Conservation (phyloP, 2,888 invertebrate genomes). For the Drosophila kanekoi region DNA sequence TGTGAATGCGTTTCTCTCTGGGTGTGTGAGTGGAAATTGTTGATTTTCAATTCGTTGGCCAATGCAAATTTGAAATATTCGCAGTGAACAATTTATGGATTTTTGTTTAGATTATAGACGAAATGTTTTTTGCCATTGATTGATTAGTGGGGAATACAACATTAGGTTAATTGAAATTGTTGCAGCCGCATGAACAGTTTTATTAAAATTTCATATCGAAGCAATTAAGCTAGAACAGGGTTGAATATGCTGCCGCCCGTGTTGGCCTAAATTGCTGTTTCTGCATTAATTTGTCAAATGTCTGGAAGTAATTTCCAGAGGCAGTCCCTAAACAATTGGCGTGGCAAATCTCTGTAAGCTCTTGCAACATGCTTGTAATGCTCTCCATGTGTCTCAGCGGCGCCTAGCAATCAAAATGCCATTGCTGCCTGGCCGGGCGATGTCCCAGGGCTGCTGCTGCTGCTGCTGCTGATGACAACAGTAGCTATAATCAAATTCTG, state of each 20-base stretch:
- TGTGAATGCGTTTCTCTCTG: background rate
- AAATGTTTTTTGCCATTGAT: constrained; percentile 12
- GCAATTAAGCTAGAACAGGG: constrained; percentile 10
- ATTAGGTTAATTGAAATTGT: constrained; percentile 50
- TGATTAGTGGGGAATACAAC: constrained; percentile 21
- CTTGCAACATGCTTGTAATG: constrained; percentile 44
- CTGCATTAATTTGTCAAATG: constrained; percentile 47
- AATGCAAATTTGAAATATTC: constrained; percentile 22
- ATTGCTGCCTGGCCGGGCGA: constrained; percentile 27
- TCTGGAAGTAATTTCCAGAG: constrained; percentile 33
- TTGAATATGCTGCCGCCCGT: too few relatives aligned
- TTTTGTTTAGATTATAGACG: constrained; percentile 19
- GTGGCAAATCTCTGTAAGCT: constrained; percentile 53
- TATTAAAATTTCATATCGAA: constrained; percentile 6
- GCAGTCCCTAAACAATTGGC: constrained; percentile 59
- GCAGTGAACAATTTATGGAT: constrained; percentile 21
- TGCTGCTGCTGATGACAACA: constrained; percentile 25
- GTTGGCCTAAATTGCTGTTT: constrained; percentile 1
- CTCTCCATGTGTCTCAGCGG: constrained; percentile 53
- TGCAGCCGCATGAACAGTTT: background rate
- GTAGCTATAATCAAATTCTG: constrained; percentile 66
- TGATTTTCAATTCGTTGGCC: constrained; percentile 20
- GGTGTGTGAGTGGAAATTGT: background rate
- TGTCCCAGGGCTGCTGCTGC: constrained; percentile 28
- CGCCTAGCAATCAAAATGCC: constrained; percentile 64